Evolutionary conservation across 2,113 vertebrate genomes (phyloP), one percentile per base, ranked within the genome.

Genomic region (Apistogramma diplotaenia): DNA sequence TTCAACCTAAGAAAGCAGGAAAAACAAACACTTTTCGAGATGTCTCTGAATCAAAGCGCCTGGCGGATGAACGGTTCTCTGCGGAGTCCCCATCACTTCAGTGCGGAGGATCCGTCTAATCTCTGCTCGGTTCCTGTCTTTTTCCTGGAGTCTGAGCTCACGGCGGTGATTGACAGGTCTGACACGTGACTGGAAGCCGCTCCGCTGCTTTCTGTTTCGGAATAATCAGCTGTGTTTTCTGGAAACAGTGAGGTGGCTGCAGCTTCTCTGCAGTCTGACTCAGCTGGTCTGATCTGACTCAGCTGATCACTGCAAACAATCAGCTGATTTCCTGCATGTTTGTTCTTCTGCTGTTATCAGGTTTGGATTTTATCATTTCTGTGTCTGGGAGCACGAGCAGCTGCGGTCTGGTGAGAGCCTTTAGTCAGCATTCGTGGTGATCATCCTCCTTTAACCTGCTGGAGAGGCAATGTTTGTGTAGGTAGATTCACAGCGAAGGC

Each of bases 161-260:
- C 35, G 51, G 29, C 25, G 25, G 9, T 18, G 71, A 40, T 37
- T 74, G 71, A 74, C 18, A 27, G 33, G 8, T 29, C 23, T 70
- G 62, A 49, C 16, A 18, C 18, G 46, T 49, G 46, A 49, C 16
- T 18, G 16, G 46, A 18, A 49, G 46, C 46, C 6, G 46, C 65
- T 29, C 65, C 29, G 43, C 65, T 51, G 43, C 16, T 70, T 70
- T 70, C 43, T 51, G 43, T 51, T 70, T 70, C 43, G 49, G 40
- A 70, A 29, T 49, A 49, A 70, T 70, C 62, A 19, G 65, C 65
- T 70, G 65, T 70, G 65, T 51, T 70, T 70, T 51, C 43, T 31
- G 43, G 43, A 31, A 70, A 49, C 43, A 51, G 25, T 31, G 43
- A 70, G 18, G 43, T 51, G 43, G 18, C 65, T 51, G 10, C 40